These are phyloP conservation scores for Sciurus vulgaris DNA, from an alignment of 2,797 vertebrate genomes.

Conservation along the genomic window DNA sequence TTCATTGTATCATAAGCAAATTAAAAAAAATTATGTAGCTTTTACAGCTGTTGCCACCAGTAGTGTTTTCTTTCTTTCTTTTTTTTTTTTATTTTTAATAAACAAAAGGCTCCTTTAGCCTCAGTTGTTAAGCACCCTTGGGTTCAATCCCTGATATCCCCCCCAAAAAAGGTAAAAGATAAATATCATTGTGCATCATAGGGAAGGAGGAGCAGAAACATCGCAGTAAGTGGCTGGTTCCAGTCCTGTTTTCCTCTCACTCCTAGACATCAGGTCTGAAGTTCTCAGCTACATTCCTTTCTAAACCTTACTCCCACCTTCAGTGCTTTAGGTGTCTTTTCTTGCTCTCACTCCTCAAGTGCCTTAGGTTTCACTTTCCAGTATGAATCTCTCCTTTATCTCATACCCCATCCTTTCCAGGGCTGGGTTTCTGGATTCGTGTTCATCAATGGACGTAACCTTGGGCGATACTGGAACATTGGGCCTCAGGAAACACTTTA, in stretches of 20 bases:
- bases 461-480: slow-evolving; percentile 94
- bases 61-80: too few species aligned
- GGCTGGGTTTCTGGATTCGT: slow-evolving; percentile 94
- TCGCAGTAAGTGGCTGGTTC: neutral
- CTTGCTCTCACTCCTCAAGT: neutral
- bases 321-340: neutral
- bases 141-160: too few species aligned
- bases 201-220: neutral
- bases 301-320: neutral
- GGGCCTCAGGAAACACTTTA: slow-evolving; percentile 96
- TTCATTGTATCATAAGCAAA: neutral
- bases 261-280: neutral
- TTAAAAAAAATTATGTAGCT: neutral
- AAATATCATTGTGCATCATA: neutral
- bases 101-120: neutral
- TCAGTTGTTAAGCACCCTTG: too few species aligned
- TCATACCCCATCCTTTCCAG: slow-evolving; percentile 84
- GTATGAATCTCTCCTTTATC: neutral
- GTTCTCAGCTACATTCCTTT: neutral
- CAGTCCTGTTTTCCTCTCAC: neutral
- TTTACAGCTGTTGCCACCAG: neutral
- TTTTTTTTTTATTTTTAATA: neutral
- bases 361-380: neutral
- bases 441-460: slow-evolving; percentile 94
- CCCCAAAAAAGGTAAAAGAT: too few species aligned